phyloP scores from a whole-genome alignment of 2,113 vertebrate genomes.

The Hemiprocne comata region DNA sequence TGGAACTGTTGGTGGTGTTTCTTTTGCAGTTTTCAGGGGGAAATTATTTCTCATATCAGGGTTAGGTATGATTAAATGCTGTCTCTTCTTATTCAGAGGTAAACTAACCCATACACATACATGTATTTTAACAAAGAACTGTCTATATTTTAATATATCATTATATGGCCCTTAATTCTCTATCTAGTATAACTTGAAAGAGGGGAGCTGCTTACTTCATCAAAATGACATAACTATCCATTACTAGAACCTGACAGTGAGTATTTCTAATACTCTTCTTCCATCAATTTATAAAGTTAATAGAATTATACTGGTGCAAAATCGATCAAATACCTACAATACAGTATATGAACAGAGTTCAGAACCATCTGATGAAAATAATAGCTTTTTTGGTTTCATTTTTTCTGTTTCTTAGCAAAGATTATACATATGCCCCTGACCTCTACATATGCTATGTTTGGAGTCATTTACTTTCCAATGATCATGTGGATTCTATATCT shows the following conservation, averaged over 20 bases:
- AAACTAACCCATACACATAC: background rate
- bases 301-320: background rate
- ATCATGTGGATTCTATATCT: background rate
- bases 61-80: background rate
- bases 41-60: background rate
- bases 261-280: background rate
- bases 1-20: background rate
- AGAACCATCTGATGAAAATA: background rate
- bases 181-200: background rate
- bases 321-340: background rate
- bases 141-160: background rate
- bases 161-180: background rate
- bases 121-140: background rate
- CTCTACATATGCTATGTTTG: background rate
- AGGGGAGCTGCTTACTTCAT: background rate
- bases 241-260: background rate
- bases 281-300: background rate
- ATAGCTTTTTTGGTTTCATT: rapidly evolving
- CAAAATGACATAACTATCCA: background rate
- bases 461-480: background rate
- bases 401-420: background rate
- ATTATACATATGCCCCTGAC: background rate
- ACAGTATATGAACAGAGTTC: background rate
- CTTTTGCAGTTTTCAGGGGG: background rate
- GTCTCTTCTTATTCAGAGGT: background rate